Conservation (phyloP, 1,140 invertebrate genomes). For the Drosophila ananassae region DNA sequence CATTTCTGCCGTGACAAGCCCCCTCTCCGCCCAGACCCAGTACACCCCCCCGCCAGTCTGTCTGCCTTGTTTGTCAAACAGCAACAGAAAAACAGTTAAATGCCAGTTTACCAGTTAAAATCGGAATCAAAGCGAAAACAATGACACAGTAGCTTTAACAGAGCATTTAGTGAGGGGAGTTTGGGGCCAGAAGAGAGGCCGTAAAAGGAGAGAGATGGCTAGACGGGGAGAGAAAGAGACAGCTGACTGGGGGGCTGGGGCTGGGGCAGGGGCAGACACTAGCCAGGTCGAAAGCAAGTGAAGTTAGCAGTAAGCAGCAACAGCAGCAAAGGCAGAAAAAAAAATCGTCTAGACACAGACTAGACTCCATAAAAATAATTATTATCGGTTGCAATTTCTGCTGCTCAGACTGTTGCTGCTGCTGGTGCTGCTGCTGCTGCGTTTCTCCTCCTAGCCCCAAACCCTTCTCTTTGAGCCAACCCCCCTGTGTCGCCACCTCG, state of each 20-base stretch:
- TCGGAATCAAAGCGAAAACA: constrained; percentile 83
- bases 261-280: constrained; percentile 31
- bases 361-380: constrained; percentile 84
- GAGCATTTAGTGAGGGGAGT: constrained; percentile 38
- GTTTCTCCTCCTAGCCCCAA: not conserved
- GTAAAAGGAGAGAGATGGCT: constrained; percentile 15
- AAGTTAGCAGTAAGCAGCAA: constrained; percentile 56
- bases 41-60: constrained; percentile 46
- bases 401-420: constrained; percentile 50
- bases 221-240: constrained; percentile 13
- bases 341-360: constrained; percentile 84
- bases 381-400: constrained; percentile 84
- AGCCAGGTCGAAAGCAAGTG: constrained; percentile 59
- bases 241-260: constrained; percentile 1
- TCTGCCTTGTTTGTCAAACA: constrained; percentile 81
- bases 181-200: constrained; percentile 7
- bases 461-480: constrained; percentile 2
- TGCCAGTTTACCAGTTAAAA: constrained; percentile 82
- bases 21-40: not conserved
- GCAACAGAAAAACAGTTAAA: constrained; percentile 83
- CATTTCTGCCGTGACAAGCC: not conserved
- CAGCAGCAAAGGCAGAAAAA: constrained; percentile 58
- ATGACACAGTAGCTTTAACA: constrained; percentile 75
- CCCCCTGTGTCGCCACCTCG: not conserved
- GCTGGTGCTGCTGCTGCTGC: constrained; percentile 3